Evolutionary conservation across 64 coral and sea anemone genomes (phyloP), one percentile per base, ranked within the genome.

Genomic region (Porites australiensis): DNA sequence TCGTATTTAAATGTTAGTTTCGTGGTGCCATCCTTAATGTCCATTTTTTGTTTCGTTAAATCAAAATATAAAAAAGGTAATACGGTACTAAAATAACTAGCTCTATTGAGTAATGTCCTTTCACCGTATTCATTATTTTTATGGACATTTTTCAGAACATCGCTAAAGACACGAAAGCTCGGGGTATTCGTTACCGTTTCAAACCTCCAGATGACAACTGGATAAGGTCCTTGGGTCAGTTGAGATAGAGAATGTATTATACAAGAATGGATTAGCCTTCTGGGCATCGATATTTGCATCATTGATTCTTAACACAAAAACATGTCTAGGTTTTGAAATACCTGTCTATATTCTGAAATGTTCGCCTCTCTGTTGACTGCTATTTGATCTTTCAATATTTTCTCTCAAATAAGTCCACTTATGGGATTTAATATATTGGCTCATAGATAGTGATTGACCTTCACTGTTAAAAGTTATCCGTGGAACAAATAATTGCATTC

Each of bases 251-350:
- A 92, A 92, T 13, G 90, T 92, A 16, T 91, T 83, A 53, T 62
- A 91, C 8, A 83, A 50, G 18, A 83, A 84, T 72, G 89, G 78
- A 57, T 92, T 86, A 10, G 43, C 71, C 74, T 67, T 86, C 72
- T 92, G 90, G 0, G 3, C 18, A 84, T 86, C 58, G 11, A 55
- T 13, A 0, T 3, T 37, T 2, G 70, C 82, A 52, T 85, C 70
- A 63, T 92, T 86, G 8, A 66, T 44, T 11, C 86, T 74, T 10
- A 50, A 92, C 3, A 92, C 54, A n/a, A 92, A 92, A 47, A 92
- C 90, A 86, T 92, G 82, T 13, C 91, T 18, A 6, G 72, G 82
- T 22, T 52, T 27, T 16, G 65, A 44, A 3, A 92, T 74, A 21
- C 65, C 79, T 59, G 8, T 18, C 1, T 58, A 20, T 5, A 93